A percentile compares a stretch with the other conserved stretches of the same genome.
phyloP scores from a whole-genome alignment of 2,113 vertebrate genomes.

The Cyprinodon brontotheroides region DNA sequence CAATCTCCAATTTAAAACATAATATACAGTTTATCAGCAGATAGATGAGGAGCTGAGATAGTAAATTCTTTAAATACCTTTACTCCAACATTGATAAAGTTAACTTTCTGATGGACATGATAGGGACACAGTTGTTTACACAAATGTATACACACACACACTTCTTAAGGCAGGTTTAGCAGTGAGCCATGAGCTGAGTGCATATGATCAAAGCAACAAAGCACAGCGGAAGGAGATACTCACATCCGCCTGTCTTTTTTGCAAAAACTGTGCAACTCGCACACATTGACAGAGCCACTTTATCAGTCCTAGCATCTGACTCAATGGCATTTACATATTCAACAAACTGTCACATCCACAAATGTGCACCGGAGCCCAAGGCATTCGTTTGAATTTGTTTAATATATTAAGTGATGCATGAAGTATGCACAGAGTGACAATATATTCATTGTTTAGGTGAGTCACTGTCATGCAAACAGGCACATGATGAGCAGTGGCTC shows the following conservation, averaged over 20 bases:
- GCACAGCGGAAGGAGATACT: conserved; percentile 58
- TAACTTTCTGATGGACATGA: conserved; percentile 44
- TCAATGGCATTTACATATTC: conserved; percentile 75
- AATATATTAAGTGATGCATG: conserved; percentile 60
- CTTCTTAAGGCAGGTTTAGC: conserved; percentile 72
- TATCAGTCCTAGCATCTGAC: conserved; percentile 64
- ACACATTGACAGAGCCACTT: conserved; percentile 58
- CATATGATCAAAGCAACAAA: conserved; percentile 79
- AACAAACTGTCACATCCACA: conserved; percentile 70
- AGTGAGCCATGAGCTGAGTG: conserved; percentile 72
- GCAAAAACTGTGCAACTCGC: conserved; percentile 42
- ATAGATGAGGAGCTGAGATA: conserved; percentile 5
- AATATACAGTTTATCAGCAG: neutral
- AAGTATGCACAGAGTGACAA: conserved; percentile 66
- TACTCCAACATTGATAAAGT: conserved; percentile 43
- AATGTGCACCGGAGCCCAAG: conserved; percentile 43
- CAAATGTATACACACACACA: conserved; percentile 15
- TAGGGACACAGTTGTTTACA: conserved; percentile 60
- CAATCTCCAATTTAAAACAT: neutral
- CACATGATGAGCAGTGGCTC: conserved; percentile 26
- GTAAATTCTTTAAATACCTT: conserved; percentile 24
- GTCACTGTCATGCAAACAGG: conserved; percentile 53
- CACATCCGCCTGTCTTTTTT: conserved; percentile 35
- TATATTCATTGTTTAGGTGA: conserved; percentile 47
- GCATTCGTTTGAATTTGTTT: conserved; percentile 63